Evolutionary conservation across 1,140 invertebrate genomes (phyloP).

Genomic region (Drosophila kepulauana): DNA sequence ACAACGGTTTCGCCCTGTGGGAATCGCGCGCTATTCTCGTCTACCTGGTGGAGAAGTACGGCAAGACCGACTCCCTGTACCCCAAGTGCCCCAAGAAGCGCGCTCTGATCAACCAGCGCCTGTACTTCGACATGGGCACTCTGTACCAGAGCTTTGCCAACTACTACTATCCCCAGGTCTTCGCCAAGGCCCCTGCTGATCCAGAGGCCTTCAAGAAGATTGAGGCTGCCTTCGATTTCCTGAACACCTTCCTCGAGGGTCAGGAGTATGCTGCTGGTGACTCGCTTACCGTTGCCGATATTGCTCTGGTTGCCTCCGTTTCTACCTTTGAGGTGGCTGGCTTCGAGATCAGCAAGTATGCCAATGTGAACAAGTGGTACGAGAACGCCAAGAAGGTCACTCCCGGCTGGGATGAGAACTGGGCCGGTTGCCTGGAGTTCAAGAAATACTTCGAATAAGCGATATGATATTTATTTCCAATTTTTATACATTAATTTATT

Average conservation of each 20-base stretch:
- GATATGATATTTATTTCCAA: constrained; percentile 31
- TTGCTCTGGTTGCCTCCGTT: constrained; percentile 87
- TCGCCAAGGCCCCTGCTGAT: constrained; percentile 88
- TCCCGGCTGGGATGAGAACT: constrained; percentile 91
- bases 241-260: constrained; percentile 89
- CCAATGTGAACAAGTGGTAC: constrained; percentile 90
- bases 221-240: constrained; percentile 87
- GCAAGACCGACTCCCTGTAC: constrained; percentile 89
- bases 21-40: constrained; percentile 91
- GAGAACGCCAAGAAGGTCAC: constrained; percentile 89
- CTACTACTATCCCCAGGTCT: constrained; percentile 90
- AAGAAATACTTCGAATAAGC: constrained; percentile 84
- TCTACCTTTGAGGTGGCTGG: constrained; percentile 89
- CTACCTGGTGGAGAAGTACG: constrained; percentile 90
- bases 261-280: constrained; percentile 89
- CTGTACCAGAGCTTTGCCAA: constrained; percentile 88
- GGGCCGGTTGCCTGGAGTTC: constrained; percentile 86
- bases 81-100: constrained; percentile 89
- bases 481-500: constrained; percentile 37
- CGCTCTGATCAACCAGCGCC: constrained; percentile 90
- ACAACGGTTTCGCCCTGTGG: constrained; percentile 88
- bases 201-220: constrained; percentile 88
- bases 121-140: constrained; percentile 91
- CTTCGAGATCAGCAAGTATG: constrained; percentile 89
- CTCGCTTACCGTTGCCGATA: constrained; percentile 90